Base-by-base conservation (phyloP, 2,113 vertebrate species). In the Gobiocypris rarus region DNA sequence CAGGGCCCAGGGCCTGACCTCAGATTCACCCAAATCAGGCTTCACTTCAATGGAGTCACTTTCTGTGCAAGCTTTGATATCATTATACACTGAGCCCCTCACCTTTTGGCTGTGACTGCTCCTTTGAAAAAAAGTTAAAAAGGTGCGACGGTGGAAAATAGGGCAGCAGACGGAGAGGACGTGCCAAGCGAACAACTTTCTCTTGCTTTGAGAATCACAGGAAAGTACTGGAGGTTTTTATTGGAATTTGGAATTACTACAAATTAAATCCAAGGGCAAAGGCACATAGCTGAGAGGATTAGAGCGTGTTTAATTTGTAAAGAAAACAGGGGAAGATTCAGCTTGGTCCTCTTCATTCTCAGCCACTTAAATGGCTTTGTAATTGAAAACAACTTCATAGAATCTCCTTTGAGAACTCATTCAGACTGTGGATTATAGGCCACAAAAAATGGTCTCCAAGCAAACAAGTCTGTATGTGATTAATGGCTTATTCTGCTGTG, bases 261-360 rank as follows among this genome's bases (percentile, higher is more conserved):
- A 92, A 89, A 91, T 86, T 86, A 88, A 83, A 86, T 86, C 69
- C 85, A 88, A 86, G 83, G 86, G 86, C 90, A 89, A 87, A 84
- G 87, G 85, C 84, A 87, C 91, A 90, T 86, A 84, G 87, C 88
- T 91, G 84, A 89, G 89, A 89, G 90, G 89, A 91, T 91, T 91
- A 90, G 82, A 88, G 79, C 67, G 50, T 88, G 84, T 91, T 92
- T 92, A 90, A 90, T 91, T 91, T 89, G 88, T 89, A 88, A 90
- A 89, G 87, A 90, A 88, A 92, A 86, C 90, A 92, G 87, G 83
- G 88, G 88, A 77, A 71, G 86, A 82, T 71, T 38, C 81, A 58
- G 63, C 56, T 83, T 83, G 79, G 83, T 75, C 85, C 82, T 89
- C 75, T 88, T 84, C 81, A 84, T 85, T 89, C 84, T 86, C 84